Evolutionary conservation across 2,888 invertebrate species (phyloP).

Genomic region (Drosophila nr. medialis): DNA sequence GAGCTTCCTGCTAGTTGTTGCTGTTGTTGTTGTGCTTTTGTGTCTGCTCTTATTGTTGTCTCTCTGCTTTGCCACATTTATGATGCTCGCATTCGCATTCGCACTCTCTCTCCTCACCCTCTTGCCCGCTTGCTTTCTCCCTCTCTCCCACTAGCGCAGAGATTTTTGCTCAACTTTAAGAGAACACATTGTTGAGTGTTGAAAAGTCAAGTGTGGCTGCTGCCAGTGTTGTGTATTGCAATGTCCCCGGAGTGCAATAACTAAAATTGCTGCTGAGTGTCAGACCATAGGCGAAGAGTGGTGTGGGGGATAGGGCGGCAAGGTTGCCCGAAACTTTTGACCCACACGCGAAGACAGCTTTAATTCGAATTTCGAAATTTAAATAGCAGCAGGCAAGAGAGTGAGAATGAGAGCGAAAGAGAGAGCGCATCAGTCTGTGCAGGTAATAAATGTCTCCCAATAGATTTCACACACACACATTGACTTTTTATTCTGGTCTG

Average conservation of each 20-base stretch:
- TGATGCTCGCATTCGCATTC: constrained; percentile 54
- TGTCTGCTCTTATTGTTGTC: constrained; percentile 24
- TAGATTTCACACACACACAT: constrained; percentile 60
- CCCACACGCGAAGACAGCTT: constrained; percentile 54
- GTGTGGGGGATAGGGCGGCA: background rate
- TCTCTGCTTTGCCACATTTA: constrained; percentile 57
- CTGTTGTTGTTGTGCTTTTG: constrained; percentile 27
- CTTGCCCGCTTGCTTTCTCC: background rate
- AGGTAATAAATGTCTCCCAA: constrained; percentile 84
- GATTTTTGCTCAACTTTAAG: constrained; percentile 60
- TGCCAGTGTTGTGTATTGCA: constrained; percentile 43
- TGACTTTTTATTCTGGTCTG: constrained; percentile 1
- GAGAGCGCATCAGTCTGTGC: constrained; percentile 12
- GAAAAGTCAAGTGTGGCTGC: constrained; percentile 64
- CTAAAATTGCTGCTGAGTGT: constrained; percentile 73
- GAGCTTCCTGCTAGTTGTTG: constrained; percentile 38
- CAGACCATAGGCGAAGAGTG: background rate
- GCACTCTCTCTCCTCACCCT: background rate
- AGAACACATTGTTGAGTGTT: constrained; percentile 75
- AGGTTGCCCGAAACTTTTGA: constrained; percentile 48
- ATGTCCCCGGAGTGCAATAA: constrained; percentile 74
- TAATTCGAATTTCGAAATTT: constrained; percentile 58
- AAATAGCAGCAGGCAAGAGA: constrained; percentile 43
- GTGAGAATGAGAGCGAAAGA: background rate
- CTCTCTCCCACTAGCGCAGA: constrained; percentile 21